Evolutionary conservation across 2,797 vertebrate genomes (phyloP), one percentile per base, ranked within the genome.

Genomic region (Neopelma chrysocephalum): DNA sequence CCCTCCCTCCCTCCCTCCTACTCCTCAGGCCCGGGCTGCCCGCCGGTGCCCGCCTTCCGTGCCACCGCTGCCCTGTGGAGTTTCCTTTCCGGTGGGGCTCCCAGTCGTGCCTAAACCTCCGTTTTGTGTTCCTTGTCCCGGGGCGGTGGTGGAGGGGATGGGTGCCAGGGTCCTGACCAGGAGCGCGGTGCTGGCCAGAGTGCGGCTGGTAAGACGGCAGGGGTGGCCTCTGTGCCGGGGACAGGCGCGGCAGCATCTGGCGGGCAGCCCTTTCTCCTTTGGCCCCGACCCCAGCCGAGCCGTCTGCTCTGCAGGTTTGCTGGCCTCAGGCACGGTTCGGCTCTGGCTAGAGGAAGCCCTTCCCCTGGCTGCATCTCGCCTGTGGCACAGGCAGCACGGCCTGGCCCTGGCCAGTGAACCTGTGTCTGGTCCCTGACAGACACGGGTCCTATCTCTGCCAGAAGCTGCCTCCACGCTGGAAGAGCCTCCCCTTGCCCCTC

Each of bases 231-330:
- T 2, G 7, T 40, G 53, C 62, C 2, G 3, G 60, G 54, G 43
- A 9, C 5, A 3, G 18, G 38, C 5, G 4, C 54, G 8, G 43
- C 31, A 9, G 38, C 60, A 1, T 9, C 54, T 38, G 7, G n/a
- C 1, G 9, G n/a, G 69, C 69, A n/a, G 69, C 50, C n/a, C 3
- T 10, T 15, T 4, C 36, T 32, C 34, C 62, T n/a, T 29, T 4
- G 6, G 70, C 42, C 12, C 6, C 17, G 0, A 18, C 40, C 53
- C 87, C 87, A 89, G 15, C 32, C 60, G 34, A 92, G 76, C 66
- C 31, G 69, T 57, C 89, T 97, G 98, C 96, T 94, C 98, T 98
- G 94, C 75, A 98, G 99, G 98, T 98, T 99, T 98, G 98, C 96
- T 98, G 98, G 98, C 99, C 99, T 97, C 97, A 98, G 98, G 97